phyloP scores from a whole-genome alignment of 2,888 invertebrate species.

The Oxystoma pomonae region DNA sequence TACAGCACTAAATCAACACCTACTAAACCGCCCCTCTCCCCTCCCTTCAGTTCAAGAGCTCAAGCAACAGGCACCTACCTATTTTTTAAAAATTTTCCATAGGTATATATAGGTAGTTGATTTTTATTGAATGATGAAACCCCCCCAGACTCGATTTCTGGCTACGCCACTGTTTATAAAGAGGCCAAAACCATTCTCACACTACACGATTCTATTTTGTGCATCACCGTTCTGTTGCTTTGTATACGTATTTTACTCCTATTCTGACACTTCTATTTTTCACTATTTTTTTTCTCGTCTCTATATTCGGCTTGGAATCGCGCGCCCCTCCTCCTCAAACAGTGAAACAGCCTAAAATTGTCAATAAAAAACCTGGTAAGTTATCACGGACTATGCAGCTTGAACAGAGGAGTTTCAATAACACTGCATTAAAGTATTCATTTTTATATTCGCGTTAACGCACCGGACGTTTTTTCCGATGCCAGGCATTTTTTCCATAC shows the following conservation, averaged over 20 bases:
- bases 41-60: too few relatives aligned
- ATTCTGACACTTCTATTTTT: constrained; percentile 53
- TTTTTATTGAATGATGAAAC: too few relatives aligned
- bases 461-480: not conserved
- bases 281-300: constrained; percentile 44
- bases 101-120: too few relatives aligned
- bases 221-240: constrained; percentile 31
- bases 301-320: constrained; percentile 51
- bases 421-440: constrained; percentile 34
- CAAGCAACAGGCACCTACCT: too few relatives aligned
- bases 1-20: too few relatives aligned
- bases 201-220: too few relatives aligned
- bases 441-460: constrained; percentile 22
- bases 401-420: constrained; percentile 44
- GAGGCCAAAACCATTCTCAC: constrained; percentile 33
- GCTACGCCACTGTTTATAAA: too few relatives aligned
- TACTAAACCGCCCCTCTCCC: too few relatives aligned
- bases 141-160: too few relatives aligned
- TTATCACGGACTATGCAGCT: constrained; percentile 50
- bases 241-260: constrained; percentile 46
- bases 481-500: too few relatives aligned
- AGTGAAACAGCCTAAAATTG: constrained; percentile 52
- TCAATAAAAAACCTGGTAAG: constrained; percentile 51
- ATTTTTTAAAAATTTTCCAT: too few relatives aligned
- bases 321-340: constrained; percentile 37